Percentiles rank a stretch among this genome's conserved stretches.
These are phyloP conservation scores for Carterocephalus palaemon DNA, from an alignment of 2,888 invertebrate species.

Conservation along the genomic window DNA sequence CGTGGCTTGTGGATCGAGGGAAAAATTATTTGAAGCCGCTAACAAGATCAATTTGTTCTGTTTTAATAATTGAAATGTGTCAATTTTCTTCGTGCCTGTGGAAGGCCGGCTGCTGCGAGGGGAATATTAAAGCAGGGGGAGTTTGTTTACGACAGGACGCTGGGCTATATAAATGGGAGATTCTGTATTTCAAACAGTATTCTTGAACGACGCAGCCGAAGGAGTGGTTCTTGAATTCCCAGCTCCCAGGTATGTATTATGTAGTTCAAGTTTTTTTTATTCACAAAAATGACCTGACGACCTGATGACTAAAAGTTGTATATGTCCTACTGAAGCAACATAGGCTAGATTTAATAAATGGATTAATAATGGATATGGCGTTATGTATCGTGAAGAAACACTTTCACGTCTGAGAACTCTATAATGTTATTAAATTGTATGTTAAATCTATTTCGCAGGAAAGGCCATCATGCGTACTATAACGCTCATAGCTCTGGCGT, in stretches of 20 bases:
- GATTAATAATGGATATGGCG: too few relatives aligned
- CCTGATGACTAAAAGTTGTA: too few relatives aligned
- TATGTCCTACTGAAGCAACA: too few relatives aligned
- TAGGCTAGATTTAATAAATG: too few relatives aligned
- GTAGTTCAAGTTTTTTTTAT: too few relatives aligned
- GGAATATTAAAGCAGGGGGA: constrained; percentile 75
- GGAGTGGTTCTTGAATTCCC: constrained; percentile 7
- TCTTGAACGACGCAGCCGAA: constrained; percentile 35
- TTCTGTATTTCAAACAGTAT: constrained; percentile 40
- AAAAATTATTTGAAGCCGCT: constrained; percentile 33
- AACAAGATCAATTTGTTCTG: constrained; percentile 51
- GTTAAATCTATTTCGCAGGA: constrained; percentile 4
- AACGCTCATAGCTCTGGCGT: constrained; percentile 46
- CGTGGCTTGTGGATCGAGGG: constrained; percentile 9
- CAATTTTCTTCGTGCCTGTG: constrained; percentile 58
- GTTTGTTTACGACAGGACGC: constrained; percentile 49
- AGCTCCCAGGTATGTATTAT: too few relatives aligned
- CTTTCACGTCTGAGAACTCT: too few relatives aligned
- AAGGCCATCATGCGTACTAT: constrained; percentile 47
- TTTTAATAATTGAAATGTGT: constrained; percentile 68
- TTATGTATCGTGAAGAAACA: too few relatives aligned
- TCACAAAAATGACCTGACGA: too few relatives aligned
- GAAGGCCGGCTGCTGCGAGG: constrained; percentile 51
- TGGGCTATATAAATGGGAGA: constrained; percentile 53
- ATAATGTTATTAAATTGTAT: too few relatives aligned